phyloP scores from a whole-genome alignment of 2,888 invertebrate genomes.

The Andricus curvator region DNA sequence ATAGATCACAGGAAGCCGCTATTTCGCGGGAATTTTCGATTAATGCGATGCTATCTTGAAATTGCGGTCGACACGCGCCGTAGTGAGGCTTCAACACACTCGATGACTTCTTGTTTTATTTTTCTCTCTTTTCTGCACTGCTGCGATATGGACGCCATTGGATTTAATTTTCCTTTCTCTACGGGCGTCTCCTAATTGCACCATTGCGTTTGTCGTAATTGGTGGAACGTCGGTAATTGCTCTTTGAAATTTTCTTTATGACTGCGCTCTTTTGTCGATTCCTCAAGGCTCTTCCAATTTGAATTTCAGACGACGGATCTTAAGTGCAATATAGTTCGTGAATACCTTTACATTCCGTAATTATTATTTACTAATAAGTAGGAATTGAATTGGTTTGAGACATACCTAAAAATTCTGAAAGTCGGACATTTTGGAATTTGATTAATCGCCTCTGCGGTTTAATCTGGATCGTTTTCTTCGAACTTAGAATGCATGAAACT shows the following conservation, averaged over 20 bases:
- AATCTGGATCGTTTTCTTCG: neutral
- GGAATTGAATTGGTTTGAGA: too few relatives aligned
- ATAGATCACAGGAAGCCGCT: slow-evolving; percentile 55
- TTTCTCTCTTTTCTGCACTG: slow-evolving; percentile 37
- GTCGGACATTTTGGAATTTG: neutral
- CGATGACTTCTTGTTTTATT: slow-evolving; percentile 50
- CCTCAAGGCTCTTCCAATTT: slow-evolving; percentile 6
- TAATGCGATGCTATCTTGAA: slow-evolving; percentile 44
- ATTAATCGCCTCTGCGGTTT: neutral
- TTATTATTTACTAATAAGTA: neutral
- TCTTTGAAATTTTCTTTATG: slow-evolving; percentile 38
- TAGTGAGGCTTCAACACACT: neutral
- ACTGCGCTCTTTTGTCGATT: slow-evolving; percentile 28
- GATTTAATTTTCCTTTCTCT: slow-evolving; percentile 28
- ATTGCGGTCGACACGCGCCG: slow-evolving; percentile 38
- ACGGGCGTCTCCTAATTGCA: slow-evolving; percentile 29
- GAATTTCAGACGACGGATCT: neutral
- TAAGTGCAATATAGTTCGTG: neutral
- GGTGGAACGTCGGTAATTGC: slow-evolving; percentile 36
- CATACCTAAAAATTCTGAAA: too few relatives aligned
- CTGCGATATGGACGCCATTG: slow-evolving; percentile 34
- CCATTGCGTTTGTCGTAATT: slow-evolving; percentile 30
- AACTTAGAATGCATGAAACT: neutral
- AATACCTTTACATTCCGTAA: neutral
- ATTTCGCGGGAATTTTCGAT: slow-evolving; percentile 31